Base-by-base conservation (phyloP, 2,888 invertebrate genomes). In the Pimpla rufipes region DNA sequence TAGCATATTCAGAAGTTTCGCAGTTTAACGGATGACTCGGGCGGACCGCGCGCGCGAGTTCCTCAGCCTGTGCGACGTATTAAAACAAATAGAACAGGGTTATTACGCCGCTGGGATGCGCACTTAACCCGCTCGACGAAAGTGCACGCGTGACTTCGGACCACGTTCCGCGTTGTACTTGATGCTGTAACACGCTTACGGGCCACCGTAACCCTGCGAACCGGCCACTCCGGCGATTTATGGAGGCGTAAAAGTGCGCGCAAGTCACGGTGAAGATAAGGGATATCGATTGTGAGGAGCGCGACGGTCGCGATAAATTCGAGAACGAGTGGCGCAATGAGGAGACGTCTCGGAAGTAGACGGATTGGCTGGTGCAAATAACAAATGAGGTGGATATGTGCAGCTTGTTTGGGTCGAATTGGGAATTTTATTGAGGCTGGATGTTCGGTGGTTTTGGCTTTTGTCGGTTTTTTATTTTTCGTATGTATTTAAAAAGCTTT, bases 1-100 rank as follows among this genome's bases (percentile, higher is more conserved):
- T 83, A 86, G 85, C 86, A 86, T 83, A 85, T 84, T 85, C 80
- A 81, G 57, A 85, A 86, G 84, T 85, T 86, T 85, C 59, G 81
- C 80, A 81, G 81, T 86, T 86, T 84, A 83, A 85, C 73, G 75
- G 78, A 79, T 70, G 68, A 57, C 70, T 76, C 76, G 47, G 23
- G 74, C 23, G 76, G 40, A 29, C 42, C 77, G 71, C 45, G 42
- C 13, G 66, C 45, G 42, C 6, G 66, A 18, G 10, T 62, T 71
- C 73, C 73, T 73, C 64, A 57, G 77, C 71, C 59, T 71, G 52
- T 71, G 80, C 40, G 79, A 79, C 80, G 67, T 84, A 80, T 85
- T 81, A 79, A 83, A 83, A 83, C 81, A 84, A 82, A 84, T 74
- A 75, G 66, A 64, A 67, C 70, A 47, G 64, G 66, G 52, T 78